These are phyloP conservation scores for Palythoa heliodiscus DNA, from an alignment of 92 coral and sea anemone species.

Conservation along the genomic window DNA sequence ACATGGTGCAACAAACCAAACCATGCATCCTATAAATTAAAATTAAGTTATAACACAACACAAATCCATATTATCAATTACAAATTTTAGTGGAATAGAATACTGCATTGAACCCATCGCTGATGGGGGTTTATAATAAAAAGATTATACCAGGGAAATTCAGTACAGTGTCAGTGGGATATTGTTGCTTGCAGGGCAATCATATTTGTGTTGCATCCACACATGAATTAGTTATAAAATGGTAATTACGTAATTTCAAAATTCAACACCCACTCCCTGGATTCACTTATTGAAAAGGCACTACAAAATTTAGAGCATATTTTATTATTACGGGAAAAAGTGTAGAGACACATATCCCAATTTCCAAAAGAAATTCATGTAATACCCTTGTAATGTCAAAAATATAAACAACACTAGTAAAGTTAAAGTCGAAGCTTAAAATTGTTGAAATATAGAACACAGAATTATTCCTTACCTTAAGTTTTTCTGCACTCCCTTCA, in stretches of 20 bases:
- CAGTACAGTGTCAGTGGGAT: not conserved
- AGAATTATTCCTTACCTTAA: slow-evolving; percentile 37
- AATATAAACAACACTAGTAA: not conserved
- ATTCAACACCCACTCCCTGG: not conserved
- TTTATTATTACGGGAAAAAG: not conserved
- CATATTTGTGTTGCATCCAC: not conserved
- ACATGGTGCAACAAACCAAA: slow-evolving; percentile 60
- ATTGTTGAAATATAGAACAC: not conserved
- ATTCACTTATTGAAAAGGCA: not conserved
- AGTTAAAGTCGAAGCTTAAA: not conserved
- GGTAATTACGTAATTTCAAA: not conserved
- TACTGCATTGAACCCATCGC: no score
- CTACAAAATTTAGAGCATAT: not conserved
- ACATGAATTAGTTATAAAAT: not conserved
- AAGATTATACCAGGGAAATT: not conserved
- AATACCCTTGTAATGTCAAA: not conserved
- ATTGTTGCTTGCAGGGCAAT: not conserved
- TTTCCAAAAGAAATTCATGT: not conserved
- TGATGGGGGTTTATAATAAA: no score
- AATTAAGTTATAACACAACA: not conserved
- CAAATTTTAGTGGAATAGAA: no score
- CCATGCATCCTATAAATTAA: slow-evolving; percentile 45
- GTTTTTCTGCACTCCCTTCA: slow-evolving; percentile 32
- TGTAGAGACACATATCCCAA: not conserved
- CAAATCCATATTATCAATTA: not conserved